phyloP scores from a whole-genome alignment of 2,113 vertebrate species.

The Lycaon pictus region DNA sequence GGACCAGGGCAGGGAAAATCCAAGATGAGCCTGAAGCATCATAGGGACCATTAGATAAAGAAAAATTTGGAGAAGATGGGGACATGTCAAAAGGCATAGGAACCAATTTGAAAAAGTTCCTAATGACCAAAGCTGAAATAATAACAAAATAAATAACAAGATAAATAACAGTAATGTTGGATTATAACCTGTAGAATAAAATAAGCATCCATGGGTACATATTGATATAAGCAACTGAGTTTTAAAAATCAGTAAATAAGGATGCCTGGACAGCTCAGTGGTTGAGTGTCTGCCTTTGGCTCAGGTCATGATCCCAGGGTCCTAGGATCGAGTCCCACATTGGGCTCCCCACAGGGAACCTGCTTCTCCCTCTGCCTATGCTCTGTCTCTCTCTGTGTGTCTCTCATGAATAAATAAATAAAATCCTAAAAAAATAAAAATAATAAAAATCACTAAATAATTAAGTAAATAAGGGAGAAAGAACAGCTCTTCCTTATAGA shows the following conservation, averaged over 20 bases:
- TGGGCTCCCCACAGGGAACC: neutral
- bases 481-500: neutral
- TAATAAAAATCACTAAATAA: neutral
- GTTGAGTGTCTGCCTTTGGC: neutral
- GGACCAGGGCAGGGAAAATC: neutral
- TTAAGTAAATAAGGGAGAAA: neutral
- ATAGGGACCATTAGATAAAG: neutral
- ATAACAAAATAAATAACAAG: neutral
- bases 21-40: neutral
- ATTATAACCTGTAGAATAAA: neutral
- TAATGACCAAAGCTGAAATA: neutral
- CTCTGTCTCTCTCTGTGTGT: neutral
- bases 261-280: neutral
- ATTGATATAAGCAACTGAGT: neutral
- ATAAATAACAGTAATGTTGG: neutral
- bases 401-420: neutral
- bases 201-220: neutral
- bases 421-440: neutral
- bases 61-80: neutral
- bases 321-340: neutral
- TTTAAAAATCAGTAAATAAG: neutral
- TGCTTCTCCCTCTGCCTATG: neutral
- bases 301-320: neutral
- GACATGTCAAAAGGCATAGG: neutral
- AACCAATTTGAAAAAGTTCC: neutral